Evolutionary conservation across 2,797 vertebrate species (phyloP).

Genomic region (Loriculus beryllinus): DNA sequence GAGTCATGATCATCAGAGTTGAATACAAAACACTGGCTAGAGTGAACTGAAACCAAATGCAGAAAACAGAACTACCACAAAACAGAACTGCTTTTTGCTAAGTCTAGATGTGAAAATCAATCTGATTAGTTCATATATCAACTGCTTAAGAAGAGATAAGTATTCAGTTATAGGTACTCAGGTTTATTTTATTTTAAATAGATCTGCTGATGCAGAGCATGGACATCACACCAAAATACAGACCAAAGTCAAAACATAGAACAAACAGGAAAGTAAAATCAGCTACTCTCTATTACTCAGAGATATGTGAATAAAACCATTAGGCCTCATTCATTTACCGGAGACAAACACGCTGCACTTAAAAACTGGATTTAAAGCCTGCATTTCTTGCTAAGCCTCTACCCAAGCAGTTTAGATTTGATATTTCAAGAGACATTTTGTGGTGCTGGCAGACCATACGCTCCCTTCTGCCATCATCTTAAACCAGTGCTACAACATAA

Average conservation of each 20-base stretch:
- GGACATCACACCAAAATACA: not conserved
- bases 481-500: not conserved
- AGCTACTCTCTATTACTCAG: not conserved
- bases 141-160: not conserved
- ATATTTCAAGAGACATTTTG: conserved; percentile 21
- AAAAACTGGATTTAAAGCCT: not conserved
- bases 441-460: not conserved
- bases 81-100: not conserved
- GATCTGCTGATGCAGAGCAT: not conserved
- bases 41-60: not conserved
- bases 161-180: not conserved
- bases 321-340: not conserved
- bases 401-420: not conserved
- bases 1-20: not conserved
- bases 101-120: not conserved
- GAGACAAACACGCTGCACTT: not conserved
- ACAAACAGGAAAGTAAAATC: not conserved
- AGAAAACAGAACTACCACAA: not conserved
- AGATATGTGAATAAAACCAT: not conserved
- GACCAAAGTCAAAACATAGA: not conserved
- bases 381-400: not conserved
- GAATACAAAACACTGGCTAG: not conserved
- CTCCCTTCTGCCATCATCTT: not conserved
- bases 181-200: not conserved
- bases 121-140: not conserved